Evolutionary conservation across 2,113 vertebrate species (phyloP), one percentile per base, ranked within the genome.

Genomic region (Fregata magnificens): DNA sequence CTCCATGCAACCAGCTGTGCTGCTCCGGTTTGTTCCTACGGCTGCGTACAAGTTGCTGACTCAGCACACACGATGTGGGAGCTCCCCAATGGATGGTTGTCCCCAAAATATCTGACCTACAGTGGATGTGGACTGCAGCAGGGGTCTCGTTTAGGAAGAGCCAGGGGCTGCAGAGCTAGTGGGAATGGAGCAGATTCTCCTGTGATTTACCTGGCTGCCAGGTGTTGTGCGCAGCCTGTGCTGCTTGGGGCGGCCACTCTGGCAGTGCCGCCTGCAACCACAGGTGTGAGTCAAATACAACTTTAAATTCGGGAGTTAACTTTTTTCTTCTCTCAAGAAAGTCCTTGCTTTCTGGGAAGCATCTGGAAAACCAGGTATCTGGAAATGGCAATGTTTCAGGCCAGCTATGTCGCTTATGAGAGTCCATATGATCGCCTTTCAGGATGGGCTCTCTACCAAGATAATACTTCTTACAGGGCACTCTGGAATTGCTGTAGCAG

Each of bases 1-100:
- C n/a, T 26, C 53, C 6, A 0, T 29, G 45, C n/a, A 13, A 11
- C 11, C 67, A 72, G 58, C 20, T 8, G 1, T 31, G 69, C 44
- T 1, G 8, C 16, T 19, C 47, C 4, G 2, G 16, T 26, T 31
- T 10, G 13, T n/a, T 62, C 82, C 47, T 18, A 3, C 0, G 3
- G 67, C 38, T 15, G 2, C 7, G 2, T 53, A 62, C 61, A 18
- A 25, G 14, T 25, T 49, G 59, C 59, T 40, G 40, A 16, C 61
- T 44, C 49, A 22, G 47, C 38, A 13, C 38, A 13, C 4, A 3
- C 16, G 1, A 16, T 17, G 47, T 12, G 31, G 40, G 38, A 80
- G 32, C 18, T 53, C 49, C 25, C 32, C 0, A 0, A 17, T 5
- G 50, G 50, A 66, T 0, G 1, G 21, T 24, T 8, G 28, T 14